Base-by-base conservation (phyloP, 1,140 invertebrate genomes). In the Sarcophaga bullata region DNA sequence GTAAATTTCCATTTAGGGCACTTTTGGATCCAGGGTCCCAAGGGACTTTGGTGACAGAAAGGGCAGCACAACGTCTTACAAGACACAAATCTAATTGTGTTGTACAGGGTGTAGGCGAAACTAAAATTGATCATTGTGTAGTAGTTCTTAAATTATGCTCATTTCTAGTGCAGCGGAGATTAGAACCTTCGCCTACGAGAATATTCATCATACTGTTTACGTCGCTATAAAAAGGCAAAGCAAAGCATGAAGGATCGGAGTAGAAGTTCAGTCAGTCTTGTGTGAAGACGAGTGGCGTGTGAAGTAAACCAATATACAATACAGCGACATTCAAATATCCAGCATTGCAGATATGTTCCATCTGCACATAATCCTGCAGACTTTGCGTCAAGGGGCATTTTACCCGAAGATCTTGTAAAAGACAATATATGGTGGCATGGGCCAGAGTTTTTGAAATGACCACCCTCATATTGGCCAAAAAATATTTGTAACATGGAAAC, bases 351-450 rank as follows among this genome's bases (percentile, higher is more conserved):
- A 62, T 54, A 82, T 78, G 75, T 82, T 5, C n/a, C 54, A 17
- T 80, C 82, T 25, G 76, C 52, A 46, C 11, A 78, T n/a, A 82
- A 82, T 46, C 82, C 76, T 49, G 75, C 54, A 15, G 82, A 82
- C 50, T 13, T 8, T 8, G 81, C 81, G 17, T 82, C 81, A 11
- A 54, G 73, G 19, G 81, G 73, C 8, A 17, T 82, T n/a, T 76
- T 58, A 17, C 49, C 81, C 25, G 47, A 54, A 52, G 54, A 62
- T 48, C 81, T 82, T 11, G 58, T 78, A 25, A 73, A 75, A 54
- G 49, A 82, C 50, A 47, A 15, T 3, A 48, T 82, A 68, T 82
- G 82, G 82, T 83, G 82, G 82, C 68, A 37, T 6, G 82, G 76
- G 19, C 76, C 82, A 13, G 54, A 62, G 19, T 83, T 46, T 52